These are phyloP conservation scores for Octodon degus DNA, from an alignment of 2,113 vertebrate genomes.

Conservation along the genomic window DNA sequence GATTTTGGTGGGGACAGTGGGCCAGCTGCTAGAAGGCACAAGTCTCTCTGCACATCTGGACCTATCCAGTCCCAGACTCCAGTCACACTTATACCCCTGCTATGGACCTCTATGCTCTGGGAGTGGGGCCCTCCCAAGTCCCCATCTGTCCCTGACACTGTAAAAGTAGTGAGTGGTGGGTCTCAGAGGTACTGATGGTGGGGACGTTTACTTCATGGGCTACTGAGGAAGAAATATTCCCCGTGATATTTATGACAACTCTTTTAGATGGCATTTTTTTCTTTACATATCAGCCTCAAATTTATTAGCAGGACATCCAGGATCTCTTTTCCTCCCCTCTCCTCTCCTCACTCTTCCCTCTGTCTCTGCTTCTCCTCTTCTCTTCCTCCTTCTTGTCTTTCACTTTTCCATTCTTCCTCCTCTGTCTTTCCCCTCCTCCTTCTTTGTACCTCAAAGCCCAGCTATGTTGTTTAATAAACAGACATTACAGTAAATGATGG, in stretches of 20 bases:
- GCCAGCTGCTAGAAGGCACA: conserved; percentile 30
- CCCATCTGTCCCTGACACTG: not conserved
- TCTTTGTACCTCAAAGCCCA: not conserved
- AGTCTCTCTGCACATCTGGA: conserved; percentile 40
- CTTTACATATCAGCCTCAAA: not conserved
- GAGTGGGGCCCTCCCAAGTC: not conserved
- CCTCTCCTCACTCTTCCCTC: rapidly evolving
- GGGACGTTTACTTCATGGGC: not conserved
- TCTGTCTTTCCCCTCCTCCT: not conserved
- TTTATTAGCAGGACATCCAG: not conserved
- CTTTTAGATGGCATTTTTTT: not conserved
- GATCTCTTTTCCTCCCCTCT: not conserved
- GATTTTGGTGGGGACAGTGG: conserved; percentile 15
- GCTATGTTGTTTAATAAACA: not conserved
- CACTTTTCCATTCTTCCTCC: not conserved
- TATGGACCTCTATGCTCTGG: not conserved
- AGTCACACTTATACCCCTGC: not conserved
- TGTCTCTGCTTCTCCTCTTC: rapidly evolving
- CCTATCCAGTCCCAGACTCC: not conserved
- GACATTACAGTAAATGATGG: not conserved
- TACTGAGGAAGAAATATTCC: conserved; percentile 51
- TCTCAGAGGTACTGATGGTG: not conserved
- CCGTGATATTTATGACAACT: not conserved
- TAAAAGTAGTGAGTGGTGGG: not conserved
- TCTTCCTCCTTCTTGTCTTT: not conserved